Evolutionary conservation across 1,140 invertebrate genomes (phyloP).

Genomic region (Pararge aegeria): DNA sequence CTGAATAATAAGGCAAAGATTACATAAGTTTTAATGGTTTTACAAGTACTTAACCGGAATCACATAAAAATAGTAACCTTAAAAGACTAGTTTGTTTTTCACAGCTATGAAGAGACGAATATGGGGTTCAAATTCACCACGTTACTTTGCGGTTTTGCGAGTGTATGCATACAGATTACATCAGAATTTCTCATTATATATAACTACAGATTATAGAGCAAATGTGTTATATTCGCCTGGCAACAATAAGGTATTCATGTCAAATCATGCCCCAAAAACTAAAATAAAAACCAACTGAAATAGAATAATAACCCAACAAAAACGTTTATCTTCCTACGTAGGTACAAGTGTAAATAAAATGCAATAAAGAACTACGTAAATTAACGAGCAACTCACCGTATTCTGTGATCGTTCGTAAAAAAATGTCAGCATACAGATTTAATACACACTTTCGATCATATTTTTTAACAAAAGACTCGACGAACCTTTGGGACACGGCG

Average conservation of each 20-base stretch:
- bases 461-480: conserved; percentile 32
- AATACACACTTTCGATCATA: conserved; percentile 32
- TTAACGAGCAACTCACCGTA: conserved; percentile 12
- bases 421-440: conserved; percentile 3
- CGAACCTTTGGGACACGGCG: conserved; percentile 31
- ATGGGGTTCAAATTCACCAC: too few relatives aligned
- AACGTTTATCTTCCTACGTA: neutral
- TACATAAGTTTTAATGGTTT: too few relatives aligned
- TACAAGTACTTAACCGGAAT: too few relatives aligned
- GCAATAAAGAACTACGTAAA: neutral
- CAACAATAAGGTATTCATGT: neutral
- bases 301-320: neutral
- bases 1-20: too few relatives aligned
- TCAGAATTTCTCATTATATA: too few relatives aligned
- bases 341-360: neutral
- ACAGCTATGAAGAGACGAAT: too few relatives aligned
- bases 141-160: too few relatives aligned
- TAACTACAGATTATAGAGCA: too few relatives aligned
- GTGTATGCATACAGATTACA: too few relatives aligned
- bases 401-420: conserved; percentile 19
- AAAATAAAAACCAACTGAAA: conserved; percentile 9
- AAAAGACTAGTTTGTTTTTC: too few relatives aligned
- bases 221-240: neutral
- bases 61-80: too few relatives aligned
- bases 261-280: conserved; percentile 18